Conservation (phyloP, 2,888 invertebrate species). For the Lithosia quadra region DNA sequence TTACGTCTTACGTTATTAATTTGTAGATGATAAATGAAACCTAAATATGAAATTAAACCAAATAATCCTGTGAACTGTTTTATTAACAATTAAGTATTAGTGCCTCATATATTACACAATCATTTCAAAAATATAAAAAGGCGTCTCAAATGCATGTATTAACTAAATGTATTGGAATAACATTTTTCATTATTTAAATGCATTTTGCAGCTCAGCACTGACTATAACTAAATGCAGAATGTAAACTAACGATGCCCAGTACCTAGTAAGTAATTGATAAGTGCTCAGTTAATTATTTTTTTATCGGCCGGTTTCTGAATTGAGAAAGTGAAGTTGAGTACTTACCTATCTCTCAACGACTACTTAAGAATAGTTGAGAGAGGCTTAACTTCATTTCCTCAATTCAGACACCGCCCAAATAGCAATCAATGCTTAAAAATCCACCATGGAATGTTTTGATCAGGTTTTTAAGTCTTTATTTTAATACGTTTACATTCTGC, state of each 20-base stretch:
- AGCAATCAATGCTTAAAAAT: neutral
- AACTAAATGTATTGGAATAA: slow-evolving; percentile 36
- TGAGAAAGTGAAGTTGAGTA: neutral
- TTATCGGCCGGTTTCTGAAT: neutral
- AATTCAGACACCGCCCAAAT: neutral
- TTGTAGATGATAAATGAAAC: neutral
- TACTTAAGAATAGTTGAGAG: neutral
- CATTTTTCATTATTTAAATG: slow-evolving; percentile 43
- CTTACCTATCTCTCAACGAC: neutral
- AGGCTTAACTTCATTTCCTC: neutral
- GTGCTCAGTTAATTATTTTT: neutral
- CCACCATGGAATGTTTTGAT: slow-evolving; percentile 11
- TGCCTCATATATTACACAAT: slow-evolving; percentile 64
- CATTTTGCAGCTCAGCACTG: slow-evolving; percentile 27
- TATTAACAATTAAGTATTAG: slow-evolving; percentile 78
- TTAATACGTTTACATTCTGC: slow-evolving; percentile 31
- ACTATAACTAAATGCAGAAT: slow-evolving; percentile 26
- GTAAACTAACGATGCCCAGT: slow-evolving; percentile 29
- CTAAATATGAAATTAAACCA: slow-evolving; percentile 10
- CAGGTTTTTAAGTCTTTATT: slow-evolving; percentile 6
- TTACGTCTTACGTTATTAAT: neutral
- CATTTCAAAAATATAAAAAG: slow-evolving; percentile 43
- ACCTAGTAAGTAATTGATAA: neutral
- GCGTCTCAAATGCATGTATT: slow-evolving; percentile 42
- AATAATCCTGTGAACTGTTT: slow-evolving; percentile 49